Evolutionary conservation across 1,140 invertebrate genomes (phyloP).

Genomic region (Periplaneta americana): DNA sequence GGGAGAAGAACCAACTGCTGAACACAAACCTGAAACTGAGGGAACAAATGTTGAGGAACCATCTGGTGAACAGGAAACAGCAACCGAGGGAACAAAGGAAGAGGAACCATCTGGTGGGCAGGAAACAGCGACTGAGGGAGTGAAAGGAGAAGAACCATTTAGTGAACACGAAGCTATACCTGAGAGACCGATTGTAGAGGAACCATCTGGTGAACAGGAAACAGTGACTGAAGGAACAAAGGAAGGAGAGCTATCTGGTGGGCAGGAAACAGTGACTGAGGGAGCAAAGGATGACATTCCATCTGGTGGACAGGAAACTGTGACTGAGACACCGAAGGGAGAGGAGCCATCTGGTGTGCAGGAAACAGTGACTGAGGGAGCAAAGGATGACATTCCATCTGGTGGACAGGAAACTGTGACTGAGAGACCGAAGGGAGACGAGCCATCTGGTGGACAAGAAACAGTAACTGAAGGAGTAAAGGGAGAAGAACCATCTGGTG

Average conservation of each 20-base stretch:
- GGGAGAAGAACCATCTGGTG: neutral
- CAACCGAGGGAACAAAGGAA: neutral
- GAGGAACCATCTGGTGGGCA: neutral
- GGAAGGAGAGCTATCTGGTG: neutral
- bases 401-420: constrained; percentile 24
- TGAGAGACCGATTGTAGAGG: neutral
- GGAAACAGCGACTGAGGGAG: neutral
- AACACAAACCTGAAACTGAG: neutral
- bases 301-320: neutral
- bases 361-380: constrained; percentile 2
- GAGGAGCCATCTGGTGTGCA: neutral
- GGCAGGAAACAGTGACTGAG: neutral
- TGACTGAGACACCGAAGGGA: constrained; percentile 11
- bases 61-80: neutral
- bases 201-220: neutral
- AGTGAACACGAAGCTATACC: neutral
- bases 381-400: neutral
- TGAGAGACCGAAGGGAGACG: constrained; percentile 18
- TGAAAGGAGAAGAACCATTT: neutral
- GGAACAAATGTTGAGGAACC: neutral
- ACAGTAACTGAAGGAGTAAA: neutral
- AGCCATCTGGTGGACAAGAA: neutral
- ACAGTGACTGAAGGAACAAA: neutral
- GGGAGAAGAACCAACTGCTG: neutral
- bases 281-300: neutral